These are phyloP conservation scores for Uropetala carovei DNA, from an alignment of 2,888 invertebrate species.

Conservation along the genomic window DNA sequence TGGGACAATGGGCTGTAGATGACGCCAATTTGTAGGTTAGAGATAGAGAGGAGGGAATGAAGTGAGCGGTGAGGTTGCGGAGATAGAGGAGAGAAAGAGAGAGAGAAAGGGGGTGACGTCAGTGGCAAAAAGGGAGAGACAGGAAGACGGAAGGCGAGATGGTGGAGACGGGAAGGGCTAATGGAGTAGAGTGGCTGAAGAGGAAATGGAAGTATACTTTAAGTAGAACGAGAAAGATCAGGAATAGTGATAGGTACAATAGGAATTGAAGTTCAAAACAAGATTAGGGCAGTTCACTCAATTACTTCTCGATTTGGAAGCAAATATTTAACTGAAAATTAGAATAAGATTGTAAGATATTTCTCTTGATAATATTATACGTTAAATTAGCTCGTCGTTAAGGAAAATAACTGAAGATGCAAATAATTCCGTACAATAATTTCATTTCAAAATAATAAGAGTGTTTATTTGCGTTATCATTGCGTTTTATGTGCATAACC, in stretches of 20 bases:
- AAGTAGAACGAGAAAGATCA: neutral
- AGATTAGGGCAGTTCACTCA: neutral
- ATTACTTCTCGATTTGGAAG: neutral
- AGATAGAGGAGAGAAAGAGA: neutral
- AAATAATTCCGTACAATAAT: neutral
- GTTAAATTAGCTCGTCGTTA: neutral
- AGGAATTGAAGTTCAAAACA: neutral
- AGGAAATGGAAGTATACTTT: neutral
- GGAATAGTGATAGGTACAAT: no score
- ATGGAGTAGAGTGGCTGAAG: neutral
- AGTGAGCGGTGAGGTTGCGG: neutral
- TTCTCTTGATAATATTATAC: neutral
- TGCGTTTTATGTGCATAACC: neutral
- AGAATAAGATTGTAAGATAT: neutral
- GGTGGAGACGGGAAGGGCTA: neutral
- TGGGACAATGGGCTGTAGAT: constrained; percentile 43
- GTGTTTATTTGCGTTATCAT: neutral
- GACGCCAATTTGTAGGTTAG: constrained; percentile 57
- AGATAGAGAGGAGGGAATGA: neutral
- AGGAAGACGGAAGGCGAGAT: neutral
- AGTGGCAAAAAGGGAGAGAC: neutral
- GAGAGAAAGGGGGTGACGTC: neutral
- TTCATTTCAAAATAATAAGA: neutral
- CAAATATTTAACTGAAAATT: neutral
- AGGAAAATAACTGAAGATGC: neutral